These are phyloP conservation scores for Diceros bicornis DNA, from an alignment of 2,797 vertebrate genomes.

Conservation along the genomic window DNA sequence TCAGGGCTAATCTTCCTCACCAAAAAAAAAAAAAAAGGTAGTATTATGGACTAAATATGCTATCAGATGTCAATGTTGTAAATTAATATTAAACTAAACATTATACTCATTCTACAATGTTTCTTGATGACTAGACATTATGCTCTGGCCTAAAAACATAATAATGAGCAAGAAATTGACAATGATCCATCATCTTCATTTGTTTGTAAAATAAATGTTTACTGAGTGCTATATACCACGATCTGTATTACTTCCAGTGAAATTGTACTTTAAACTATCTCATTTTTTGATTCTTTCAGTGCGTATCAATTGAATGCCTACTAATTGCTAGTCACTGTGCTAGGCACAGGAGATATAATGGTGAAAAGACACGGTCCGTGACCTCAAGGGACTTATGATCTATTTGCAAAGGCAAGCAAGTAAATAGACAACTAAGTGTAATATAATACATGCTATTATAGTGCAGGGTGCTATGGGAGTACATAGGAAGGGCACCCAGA, in stretches of 20 bases:
- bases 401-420: not conserved
- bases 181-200: conserved; percentile 10
- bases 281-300: not conserved
- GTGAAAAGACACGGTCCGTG: not conserved
- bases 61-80: not conserved
- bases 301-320: not conserved
- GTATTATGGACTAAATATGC: not conserved
- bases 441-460: not conserved
- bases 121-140: conserved; percentile 2
- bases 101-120: not conserved
- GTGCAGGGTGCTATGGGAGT: not conserved
- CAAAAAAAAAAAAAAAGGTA: not conserved
- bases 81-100: conserved; percentile 46
- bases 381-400: not conserved
- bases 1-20: too few relatives aligned
- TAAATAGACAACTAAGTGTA: not conserved
- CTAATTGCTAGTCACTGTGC: not conserved
- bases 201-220: not conserved
- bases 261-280: not conserved
- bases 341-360: not conserved
- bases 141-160: conserved; percentile 16
- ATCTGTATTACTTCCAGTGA: not conserved
- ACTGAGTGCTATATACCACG: not conserved
- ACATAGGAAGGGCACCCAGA: not conserved
- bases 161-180: not conserved